Percentiles rank a stretch among this genome's conserved stretches.
These are phyloP conservation scores for Coptodon rendalli DNA, from an alignment of 2,113 vertebrate genomes.

Conservation along the genomic window DNA sequence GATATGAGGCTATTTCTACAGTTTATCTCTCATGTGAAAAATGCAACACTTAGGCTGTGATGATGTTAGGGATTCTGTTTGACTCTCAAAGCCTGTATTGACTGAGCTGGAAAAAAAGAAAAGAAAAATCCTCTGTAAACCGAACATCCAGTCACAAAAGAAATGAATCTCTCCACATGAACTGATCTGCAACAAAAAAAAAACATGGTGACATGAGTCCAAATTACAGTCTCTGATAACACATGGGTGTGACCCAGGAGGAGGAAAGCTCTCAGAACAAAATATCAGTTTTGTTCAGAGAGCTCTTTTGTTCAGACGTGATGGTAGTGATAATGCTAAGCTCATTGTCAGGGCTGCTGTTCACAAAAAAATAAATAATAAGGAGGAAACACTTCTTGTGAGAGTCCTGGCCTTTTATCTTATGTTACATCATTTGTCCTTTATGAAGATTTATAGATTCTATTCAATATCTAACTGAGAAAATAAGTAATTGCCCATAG, in stretches of 20 bases:
- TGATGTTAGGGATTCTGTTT: slow-evolving; percentile 1
- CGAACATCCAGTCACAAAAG: neutral
- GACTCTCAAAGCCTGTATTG: neutral
- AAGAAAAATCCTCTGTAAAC: neutral
- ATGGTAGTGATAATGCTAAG: neutral
- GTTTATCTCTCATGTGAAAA: slow-evolving; percentile 21
- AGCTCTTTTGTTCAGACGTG: slow-evolving; percentile 5
- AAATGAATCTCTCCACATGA: neutral
- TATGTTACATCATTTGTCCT: neutral
- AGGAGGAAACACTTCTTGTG: neutral
- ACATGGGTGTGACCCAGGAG: neutral
- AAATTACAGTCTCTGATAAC: neutral
- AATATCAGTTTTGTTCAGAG: neutral
- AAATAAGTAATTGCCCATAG: neutral
- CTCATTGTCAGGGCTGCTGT: neutral
- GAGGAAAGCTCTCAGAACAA: neutral
- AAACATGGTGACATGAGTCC: neutral
- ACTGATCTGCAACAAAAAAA: neutral
- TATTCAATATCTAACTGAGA: neutral
- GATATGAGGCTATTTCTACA: slow-evolving; percentile 8
- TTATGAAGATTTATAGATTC: neutral
- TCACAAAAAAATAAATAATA: slow-evolving; percentile 6
- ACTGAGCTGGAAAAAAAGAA: neutral
- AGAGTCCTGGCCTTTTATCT: neutral
- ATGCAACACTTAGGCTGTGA: neutral